phyloP scores from a whole-genome alignment of 2,113 vertebrate genomes.

The Excalfactoria chinensis region DNA sequence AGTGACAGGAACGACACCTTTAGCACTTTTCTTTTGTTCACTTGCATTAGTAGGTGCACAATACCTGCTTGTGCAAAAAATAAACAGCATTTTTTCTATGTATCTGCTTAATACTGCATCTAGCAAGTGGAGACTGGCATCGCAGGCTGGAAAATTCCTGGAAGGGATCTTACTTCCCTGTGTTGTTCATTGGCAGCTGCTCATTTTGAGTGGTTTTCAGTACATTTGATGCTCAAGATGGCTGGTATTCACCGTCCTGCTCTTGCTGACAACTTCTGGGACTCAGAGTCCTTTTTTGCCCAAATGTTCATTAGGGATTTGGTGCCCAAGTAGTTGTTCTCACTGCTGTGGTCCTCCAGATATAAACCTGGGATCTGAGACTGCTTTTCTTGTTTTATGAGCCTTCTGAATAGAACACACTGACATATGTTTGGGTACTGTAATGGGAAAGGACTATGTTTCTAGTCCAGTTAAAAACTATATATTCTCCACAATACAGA shows the following conservation, averaged over 20 bases:
- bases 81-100: background rate
- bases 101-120: background rate
- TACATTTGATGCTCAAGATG: background rate
- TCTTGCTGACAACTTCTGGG: background rate
- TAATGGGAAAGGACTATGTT: background rate
- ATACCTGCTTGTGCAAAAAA: background rate
- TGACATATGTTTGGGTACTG: background rate
- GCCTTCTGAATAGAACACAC: background rate
- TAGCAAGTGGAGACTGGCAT: background rate
- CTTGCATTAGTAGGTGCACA: background rate
- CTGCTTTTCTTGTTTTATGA: background rate
- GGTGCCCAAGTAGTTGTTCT: background rate
- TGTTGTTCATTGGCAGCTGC: background rate
- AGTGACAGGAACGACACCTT: background rate
- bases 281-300: background rate
- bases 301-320: background rate
- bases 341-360: background rate
- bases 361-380: background rate
- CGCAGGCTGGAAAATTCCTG: background rate
- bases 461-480: background rate
- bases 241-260: background rate
- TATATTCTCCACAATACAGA: background rate
- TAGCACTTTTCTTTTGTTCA: background rate
- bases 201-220: background rate
- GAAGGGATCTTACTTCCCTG: background rate